Evolutionary conservation across 2,888 invertebrate genomes (phyloP), one percentile per base, ranked within the genome.

Genomic region (Brachynemurus nebulosus): DNA sequence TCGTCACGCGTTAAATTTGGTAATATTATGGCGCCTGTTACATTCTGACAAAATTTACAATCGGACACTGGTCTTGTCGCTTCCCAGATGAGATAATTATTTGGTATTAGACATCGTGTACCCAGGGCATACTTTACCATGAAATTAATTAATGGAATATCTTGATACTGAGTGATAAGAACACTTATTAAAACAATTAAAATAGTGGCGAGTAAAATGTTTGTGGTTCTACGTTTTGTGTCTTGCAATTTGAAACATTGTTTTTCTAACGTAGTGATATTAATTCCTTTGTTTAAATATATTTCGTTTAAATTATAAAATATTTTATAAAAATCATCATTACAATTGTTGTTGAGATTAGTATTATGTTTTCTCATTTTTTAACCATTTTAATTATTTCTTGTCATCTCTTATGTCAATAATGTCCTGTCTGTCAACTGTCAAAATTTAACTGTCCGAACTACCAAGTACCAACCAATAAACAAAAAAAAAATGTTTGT

Each of bases 41-140:
- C 67, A 53, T 77, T 77, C 53, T 67, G 64, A 65, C 90, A 90
- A 64, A 84, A 85, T 54, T 71, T 68, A 59, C 91, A 91, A 64
- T 86, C 75, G 17, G 86, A 80, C 43, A 86, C 69, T 19, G 90
- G 90, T 52, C 90, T 70, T 17, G 86, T 82, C 42, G 84, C 83
- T 67, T 91, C 90, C 86, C 86, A 86, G 51, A 88, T 67, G 47
- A 90, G 69, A 61, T 84, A 86, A 68, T 89, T 89, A 63, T 84
- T 86, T 51, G 83, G 80, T 58, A 90, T 59, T 50, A 88, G 65
- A 65, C 91, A 91, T 57, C 85, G 73, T 51, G 76, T 68, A 54
- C 75, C 72, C 52, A 75, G 54, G 51, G 74, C 51, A 53, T 65
- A 55, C 27, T 52, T 53, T 40, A 52, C 34, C 36, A 56, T 40